Evolutionary conservation across 2,113 vertebrate genomes (phyloP).

Genomic region (Genyomyrus donnyi): DNA sequence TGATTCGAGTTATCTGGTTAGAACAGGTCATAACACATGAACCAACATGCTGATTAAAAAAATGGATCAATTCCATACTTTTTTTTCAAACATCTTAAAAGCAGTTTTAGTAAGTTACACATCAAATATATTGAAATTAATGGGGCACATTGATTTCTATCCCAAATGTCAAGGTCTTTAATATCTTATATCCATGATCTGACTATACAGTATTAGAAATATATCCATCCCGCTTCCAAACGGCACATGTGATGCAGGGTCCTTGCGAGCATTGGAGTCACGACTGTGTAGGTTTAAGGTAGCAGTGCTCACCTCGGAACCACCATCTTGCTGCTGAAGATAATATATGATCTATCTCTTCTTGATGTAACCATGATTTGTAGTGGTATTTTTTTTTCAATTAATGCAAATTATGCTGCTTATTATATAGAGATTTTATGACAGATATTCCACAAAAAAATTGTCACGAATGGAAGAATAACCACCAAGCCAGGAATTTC

Average conservation of each 20-base stretch:
- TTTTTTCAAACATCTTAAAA: neutral
- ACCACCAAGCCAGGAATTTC: neutral
- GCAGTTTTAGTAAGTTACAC: neutral
- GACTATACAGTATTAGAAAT: neutral
- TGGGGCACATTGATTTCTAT: neutral
- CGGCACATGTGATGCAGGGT: neutral
- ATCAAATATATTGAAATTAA: neutral
- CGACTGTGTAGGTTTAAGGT: neutral
- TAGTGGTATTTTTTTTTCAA: neutral
- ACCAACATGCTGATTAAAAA: constrained; percentile 13
- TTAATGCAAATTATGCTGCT: neutral
- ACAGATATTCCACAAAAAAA: neutral
- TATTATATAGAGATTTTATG: neutral
- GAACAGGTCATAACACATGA: neutral
- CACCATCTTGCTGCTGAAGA: neutral
- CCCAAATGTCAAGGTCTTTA: neutral
- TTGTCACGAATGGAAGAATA: neutral
- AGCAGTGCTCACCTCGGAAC: neutral
- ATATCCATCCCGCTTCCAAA: neutral
- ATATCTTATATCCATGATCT: neutral
- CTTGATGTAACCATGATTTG: neutral
- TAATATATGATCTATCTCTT: neutral
- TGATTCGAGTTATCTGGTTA: neutral
- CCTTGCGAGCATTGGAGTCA: neutral
- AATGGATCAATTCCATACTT: neutral